Base-by-base conservation (phyloP, 2,888 invertebrate genomes). In the Coenonympha arcania region DNA sequence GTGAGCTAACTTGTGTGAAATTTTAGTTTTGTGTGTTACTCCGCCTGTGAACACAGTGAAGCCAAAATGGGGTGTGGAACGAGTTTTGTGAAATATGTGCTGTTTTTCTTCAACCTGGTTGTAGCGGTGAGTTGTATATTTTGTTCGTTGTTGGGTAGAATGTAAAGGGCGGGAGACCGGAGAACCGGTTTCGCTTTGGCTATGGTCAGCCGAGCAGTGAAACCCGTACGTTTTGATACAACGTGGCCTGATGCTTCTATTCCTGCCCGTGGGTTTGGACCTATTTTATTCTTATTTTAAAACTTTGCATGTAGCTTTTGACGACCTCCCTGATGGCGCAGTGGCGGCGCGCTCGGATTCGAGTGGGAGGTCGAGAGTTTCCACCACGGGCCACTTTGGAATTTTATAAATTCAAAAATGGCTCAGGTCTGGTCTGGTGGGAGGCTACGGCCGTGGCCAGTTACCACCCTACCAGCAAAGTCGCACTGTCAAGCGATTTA, bases 41-140 rank as follows among this genome's bases (percentile, higher is more conserved):
- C 62, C 44, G 44, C 62, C 55, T 64, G 55, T n/a, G n/a, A n/a
- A n/a, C n/a, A n/a, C 8, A 65, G 76, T 76, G 76, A 53, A 62
- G 66, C 72, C 74, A 88, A 81, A 71, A 90, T 90, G 90, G 88
- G 89, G 85, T 91, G 90, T 79, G 92, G 91, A 73, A 91, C 91
- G 83, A 90, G 91, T 78, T 89, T 91, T 83, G 89, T 93, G 75
- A 94, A 94, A 88, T 93, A 93, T 80, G 88, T 94, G 66, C 89
- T 94, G 67, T 94, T 94, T 77, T 87, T 92, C 79, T 92, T 93
- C 86, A 94, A 94, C 75, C 81, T 93, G 63, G 64, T 93, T 55
- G 92, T 92, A 69, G 91, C 91, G 88, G 93, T 93, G 81, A 92
- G 93, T 92, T 15, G n/a, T 16, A 1, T 13, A 1, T 13, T 33